These are phyloP conservation scores for Cryptophagus acutangulus DNA, from an alignment of 2,888 invertebrate genomes.

Conservation along the genomic window DNA sequence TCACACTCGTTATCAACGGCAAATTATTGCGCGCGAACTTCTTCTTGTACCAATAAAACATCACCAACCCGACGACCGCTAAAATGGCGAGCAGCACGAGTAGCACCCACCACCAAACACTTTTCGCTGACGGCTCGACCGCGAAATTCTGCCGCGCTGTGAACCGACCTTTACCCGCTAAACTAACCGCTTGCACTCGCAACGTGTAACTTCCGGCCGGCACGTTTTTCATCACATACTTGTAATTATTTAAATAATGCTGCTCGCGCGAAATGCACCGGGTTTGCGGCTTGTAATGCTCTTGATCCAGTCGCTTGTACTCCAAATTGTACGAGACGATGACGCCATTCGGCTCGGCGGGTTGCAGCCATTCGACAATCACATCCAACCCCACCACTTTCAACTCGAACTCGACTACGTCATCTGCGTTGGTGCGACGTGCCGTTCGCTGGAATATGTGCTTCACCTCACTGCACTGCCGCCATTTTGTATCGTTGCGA, in stretches of 20 bases:
- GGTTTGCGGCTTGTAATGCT: slow-evolving; percentile 38
- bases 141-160: slow-evolving; percentile 32
- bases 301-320: slow-evolving; percentile 46
- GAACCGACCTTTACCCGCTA: slow-evolving; percentile 53
- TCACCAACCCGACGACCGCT: slow-evolving; percentile 13
- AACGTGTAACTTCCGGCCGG: slow-evolving; percentile 55
- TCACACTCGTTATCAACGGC: slow-evolving; percentile 54
- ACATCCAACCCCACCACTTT: slow-evolving; percentile 25
- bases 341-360: slow-evolving; percentile 60
- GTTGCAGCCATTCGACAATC: slow-evolving; percentile 54
- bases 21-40: slow-evolving; percentile 41
- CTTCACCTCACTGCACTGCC: slow-evolving; percentile 50
- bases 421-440: slow-evolving; percentile 44
- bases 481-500: slow-evolving; percentile 42
- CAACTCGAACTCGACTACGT: slow-evolving; percentile 30
- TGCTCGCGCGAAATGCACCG: slow-evolving; percentile 51
- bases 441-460: slow-evolving; percentile 51
- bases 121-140: slow-evolving; percentile 19
- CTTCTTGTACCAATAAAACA: slow-evolving; percentile 36
- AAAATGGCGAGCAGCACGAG: slow-evolving; percentile 12
- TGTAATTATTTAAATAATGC: slow-evolving; percentile 5
- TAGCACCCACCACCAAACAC: no score
- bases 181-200: slow-evolving; percentile 54
- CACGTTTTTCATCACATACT: slow-evolving; percentile 22
- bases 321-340: slow-evolving; percentile 60